A percentile compares a stretch with the other conserved stretches of the same genome.
phyloP scores from a whole-genome alignment of 2,113 vertebrate species.

The Erythrocercus mccallii region DNA sequence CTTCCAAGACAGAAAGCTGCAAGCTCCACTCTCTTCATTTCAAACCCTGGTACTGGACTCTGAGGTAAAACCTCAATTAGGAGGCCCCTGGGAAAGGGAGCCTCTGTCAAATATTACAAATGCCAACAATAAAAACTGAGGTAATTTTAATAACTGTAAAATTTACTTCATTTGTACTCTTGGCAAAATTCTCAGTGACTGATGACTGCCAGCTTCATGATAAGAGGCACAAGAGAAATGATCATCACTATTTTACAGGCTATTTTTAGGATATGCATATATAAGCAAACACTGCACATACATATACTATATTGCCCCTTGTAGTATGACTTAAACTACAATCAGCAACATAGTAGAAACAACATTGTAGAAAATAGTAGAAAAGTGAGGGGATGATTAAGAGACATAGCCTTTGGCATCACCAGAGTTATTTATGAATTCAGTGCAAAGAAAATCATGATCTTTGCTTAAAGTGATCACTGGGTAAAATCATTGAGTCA shows the following conservation, averaged over 20 bases:
- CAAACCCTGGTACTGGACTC: no score
- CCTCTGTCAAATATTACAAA: no score
- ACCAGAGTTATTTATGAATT: neutral
- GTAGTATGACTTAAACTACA: neutral
- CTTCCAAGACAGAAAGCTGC: no score
- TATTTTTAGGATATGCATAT: neutral
- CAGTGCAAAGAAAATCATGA: neutral
- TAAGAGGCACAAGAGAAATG: neutral
- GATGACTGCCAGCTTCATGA: neutral
- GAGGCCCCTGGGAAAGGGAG: no score
- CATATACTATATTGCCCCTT: accelerated
- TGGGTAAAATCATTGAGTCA: neutral
- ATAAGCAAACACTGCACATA: neutral
- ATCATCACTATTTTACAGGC: neutral
- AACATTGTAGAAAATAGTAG: neutral
- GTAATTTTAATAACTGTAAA: neutral
- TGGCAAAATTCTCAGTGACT: neutral
- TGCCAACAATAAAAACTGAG: neutral
- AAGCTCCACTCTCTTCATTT: no score
- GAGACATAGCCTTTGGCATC: neutral
- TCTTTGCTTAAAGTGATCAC: neutral
- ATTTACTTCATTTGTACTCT: neutral
- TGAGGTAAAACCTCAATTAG: no score
- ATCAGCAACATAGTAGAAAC: accelerated
- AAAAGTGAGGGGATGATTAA: neutral